Base-by-base conservation (phyloP, 2,113 vertebrate species). In the Heliornis fulica region DNA sequence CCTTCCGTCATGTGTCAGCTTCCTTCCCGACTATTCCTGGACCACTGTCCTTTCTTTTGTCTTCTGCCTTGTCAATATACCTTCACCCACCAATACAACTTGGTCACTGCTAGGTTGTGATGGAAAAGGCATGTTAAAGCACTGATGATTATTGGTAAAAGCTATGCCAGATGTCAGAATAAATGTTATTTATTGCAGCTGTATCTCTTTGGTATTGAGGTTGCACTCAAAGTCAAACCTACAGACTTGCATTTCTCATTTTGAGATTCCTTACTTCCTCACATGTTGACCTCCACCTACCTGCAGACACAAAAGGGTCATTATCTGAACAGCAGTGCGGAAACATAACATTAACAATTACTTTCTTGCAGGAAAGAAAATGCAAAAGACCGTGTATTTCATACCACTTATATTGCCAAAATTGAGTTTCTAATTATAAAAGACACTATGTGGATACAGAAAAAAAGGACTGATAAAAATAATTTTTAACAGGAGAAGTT, bases 21-120 rank as follows among this genome's bases (percentile, higher is more conserved):
- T 96, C 96, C 96, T 97, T 93, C 94, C 90, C 76, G 57, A 68
- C 83, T 88, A 89, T 84, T 95, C 64, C 65, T 71, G 60, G 76
- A 20, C 20, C 25, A 14, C 8, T 29, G 15, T 25, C 63, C 79
- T 63, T 64, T 57, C 78, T 87, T 93, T 40, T 93, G 82, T 88
- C 79, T 64, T 92, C 50, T 51, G 3, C 26, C 64, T 86, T 63
- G 56, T 15, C 64, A 76, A 51, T 34, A 68, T 1, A 20, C 46
- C 75, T 59, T 41, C 25, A 54, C 18, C 16, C 53, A 34, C 36
- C 76, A 88, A 75, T 34, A 40, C 19, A 83, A 78, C 34, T 61
- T 34, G 17, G 11, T 70, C 25, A 26, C 68, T 25, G 45, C 5
- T 17, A 81, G 26, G 14, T 7, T 75, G 28, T 48, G 45, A 71